Conservation (phyloP, 2,888 invertebrate species). For the Folsomia manolachei region DNA sequence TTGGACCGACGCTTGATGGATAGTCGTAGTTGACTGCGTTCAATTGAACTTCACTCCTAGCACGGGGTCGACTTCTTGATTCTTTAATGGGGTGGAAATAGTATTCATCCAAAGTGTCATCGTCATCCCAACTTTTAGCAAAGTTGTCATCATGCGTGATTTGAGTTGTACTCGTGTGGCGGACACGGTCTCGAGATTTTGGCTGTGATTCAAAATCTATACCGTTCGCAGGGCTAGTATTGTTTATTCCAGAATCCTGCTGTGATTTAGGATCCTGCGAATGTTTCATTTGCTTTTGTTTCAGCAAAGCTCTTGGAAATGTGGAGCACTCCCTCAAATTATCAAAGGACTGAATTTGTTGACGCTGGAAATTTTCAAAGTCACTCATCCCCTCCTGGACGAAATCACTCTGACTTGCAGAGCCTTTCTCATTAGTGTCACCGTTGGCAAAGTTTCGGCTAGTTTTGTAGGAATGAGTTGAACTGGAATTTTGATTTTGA, state of each 20-base stretch:
- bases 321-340: constrained; percentile 38
- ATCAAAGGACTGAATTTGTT: constrained; percentile 31
- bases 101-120: neutral
- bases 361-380: constrained; percentile 16
- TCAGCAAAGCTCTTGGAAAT: constrained; percentile 35
- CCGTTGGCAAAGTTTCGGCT: neutral
- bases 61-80: neutral
- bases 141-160: neutral
- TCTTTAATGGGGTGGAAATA: neutral
- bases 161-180: neutral
- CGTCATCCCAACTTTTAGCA: constrained; percentile 2
- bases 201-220: neutral
- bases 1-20: constrained; percentile 20
- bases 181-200: neutral
- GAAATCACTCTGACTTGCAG: neutral
- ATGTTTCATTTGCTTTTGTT: constrained; percentile 2
- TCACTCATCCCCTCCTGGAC: constrained; percentile 11
- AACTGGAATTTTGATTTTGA: constrained; percentile 8
- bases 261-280: neutral
- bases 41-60: neutral
- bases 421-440: neutral
- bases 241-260: neutral
- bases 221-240: neutral
- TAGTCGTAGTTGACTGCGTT: neutral
- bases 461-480: neutral